Base-by-base conservation (phyloP, 1,140 invertebrate genomes). In the Cyphomyrmex costatus region DNA sequence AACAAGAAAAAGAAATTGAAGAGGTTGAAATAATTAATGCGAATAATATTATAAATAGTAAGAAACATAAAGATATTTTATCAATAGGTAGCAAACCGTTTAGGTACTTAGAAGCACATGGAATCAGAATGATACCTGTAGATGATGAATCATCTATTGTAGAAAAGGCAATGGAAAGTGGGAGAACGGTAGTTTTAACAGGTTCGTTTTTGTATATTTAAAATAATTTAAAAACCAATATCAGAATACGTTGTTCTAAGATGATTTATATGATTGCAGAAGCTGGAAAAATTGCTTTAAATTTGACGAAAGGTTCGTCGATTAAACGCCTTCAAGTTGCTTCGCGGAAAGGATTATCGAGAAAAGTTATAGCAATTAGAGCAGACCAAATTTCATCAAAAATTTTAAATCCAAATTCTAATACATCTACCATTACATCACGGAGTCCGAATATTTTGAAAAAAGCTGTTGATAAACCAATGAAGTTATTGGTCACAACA, bases 91-190 rank as follows among this genome's bases (percentile, higher is more conserved):
- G n/a, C 16, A 93, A 95, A 77, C 93, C 96, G 16, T 93, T 97
- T 87, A 96, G 97, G 92, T 96, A 97, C 93, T 94, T 98, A 33
- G 97, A 98, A 95, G 96, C 96, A 86, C 97, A 98, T 93, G 97
- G 97, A 53, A 98, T 98, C 65, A 97, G 97, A 33, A 97, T 98
- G 96, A 96, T 98, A 87, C 97, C 97, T 53, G 87, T 95, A 6
- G 96, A 96, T 84, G 96, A 97, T 93, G 97, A 97, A 77, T 96
- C 96, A 8, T 97, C 97, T 49, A 96, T 97, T 56, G 96, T 98
- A 36, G 97, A 96, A 74, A 97, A 97, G 74, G 97, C 97, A 14
- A 96, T 98, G 90, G 97, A 98, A 95, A 97, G 96, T 95, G 98
- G 98, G 1, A 96, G 98, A 93, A 97, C 97, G 61, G 96, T 98